Percentiles rank a stretch among this genome's conserved stretches.
phyloP scores from a whole-genome alignment of 2,797 vertebrate genomes.

The Eulemur mongoz region DNA sequence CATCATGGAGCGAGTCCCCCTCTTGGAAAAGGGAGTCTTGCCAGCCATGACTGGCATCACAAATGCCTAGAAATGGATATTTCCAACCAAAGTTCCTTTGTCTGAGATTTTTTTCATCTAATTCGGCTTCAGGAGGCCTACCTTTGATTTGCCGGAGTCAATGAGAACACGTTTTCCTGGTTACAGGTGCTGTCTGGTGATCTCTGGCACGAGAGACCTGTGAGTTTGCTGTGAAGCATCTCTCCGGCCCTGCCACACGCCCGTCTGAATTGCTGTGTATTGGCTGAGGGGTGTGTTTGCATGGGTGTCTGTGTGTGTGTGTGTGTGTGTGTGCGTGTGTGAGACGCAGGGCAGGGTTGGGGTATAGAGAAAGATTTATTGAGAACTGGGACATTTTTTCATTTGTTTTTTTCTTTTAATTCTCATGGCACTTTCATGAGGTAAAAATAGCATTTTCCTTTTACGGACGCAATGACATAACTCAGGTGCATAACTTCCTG shows the following conservation, averaged over 20 bases:
- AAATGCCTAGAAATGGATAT: constrained; percentile 70
- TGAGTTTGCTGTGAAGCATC: background rate
- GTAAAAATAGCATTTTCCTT: background rate
- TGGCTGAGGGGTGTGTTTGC: background rate
- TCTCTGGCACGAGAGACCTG: background rate
- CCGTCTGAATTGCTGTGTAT: fast-evolving
- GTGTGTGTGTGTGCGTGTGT: background rate
- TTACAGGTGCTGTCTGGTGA: background rate
- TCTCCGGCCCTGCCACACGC: fast-evolving
- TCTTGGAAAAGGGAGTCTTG: constrained; percentile 71
- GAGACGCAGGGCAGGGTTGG: too few species aligned
- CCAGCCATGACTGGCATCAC: constrained; percentile 53
- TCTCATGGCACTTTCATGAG: background rate
- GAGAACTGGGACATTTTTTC: background rate
- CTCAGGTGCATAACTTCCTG: background rate
- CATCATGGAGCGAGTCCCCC: constrained; percentile 79
- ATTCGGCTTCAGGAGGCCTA: background rate
- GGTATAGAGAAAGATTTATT: background rate
- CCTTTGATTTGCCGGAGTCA: background rate
- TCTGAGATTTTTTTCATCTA: background rate
- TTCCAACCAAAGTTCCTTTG: background rate
- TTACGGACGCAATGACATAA: background rate
- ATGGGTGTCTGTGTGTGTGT: background rate
- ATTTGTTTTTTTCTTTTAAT: background rate
- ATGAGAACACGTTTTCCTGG: background rate